Evolutionary conservation across 2,113 vertebrate genomes (phyloP).

Genomic region (Trichomycterus rosablanca): DNA sequence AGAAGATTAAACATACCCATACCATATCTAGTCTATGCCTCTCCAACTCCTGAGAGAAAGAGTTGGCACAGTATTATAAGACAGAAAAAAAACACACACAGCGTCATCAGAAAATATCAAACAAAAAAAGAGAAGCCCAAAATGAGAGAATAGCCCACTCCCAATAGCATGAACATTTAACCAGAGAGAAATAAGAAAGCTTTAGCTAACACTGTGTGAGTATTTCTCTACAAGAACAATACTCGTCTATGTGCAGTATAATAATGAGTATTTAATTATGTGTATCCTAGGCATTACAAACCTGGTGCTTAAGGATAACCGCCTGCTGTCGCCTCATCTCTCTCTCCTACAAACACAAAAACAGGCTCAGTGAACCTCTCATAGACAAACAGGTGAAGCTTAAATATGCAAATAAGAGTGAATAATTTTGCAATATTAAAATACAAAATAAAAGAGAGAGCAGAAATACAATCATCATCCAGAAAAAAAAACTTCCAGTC

Average conservation of each 20-base stretch:
- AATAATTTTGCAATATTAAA: too few species aligned
- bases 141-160: constrained; percentile 68
- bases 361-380: not conserved
- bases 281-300: constrained; percentile 72
- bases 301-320: constrained; percentile 97
- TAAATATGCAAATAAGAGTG: too few species aligned
- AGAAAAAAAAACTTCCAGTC: too few species aligned
- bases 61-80: constrained; percentile 99
- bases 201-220: constrained; percentile 47
- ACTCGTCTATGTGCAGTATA: too few species aligned
- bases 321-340: constrained; percentile 95
- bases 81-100: constrained; percentile 81
- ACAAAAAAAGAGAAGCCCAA: constrained; percentile 68
- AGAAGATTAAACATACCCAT: constrained; percentile 99
- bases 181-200: constrained; percentile 67
- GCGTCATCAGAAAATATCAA: constrained; percentile 65
- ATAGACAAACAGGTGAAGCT: too few species aligned
- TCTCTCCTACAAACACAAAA: constrained; percentile 82
- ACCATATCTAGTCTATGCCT: constrained; percentile 99
- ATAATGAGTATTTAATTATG: too few species aligned
- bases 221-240: too few species aligned
- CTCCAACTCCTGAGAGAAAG: constrained; percentile 99
- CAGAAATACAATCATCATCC: too few species aligned
- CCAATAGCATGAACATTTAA: constrained; percentile 81
- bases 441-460: too few species aligned